These are phyloP conservation scores for Drosophila pseudoobscura DNA, from an alignment of 1,140 invertebrate genomes.

Conservation along the genomic window DNA sequence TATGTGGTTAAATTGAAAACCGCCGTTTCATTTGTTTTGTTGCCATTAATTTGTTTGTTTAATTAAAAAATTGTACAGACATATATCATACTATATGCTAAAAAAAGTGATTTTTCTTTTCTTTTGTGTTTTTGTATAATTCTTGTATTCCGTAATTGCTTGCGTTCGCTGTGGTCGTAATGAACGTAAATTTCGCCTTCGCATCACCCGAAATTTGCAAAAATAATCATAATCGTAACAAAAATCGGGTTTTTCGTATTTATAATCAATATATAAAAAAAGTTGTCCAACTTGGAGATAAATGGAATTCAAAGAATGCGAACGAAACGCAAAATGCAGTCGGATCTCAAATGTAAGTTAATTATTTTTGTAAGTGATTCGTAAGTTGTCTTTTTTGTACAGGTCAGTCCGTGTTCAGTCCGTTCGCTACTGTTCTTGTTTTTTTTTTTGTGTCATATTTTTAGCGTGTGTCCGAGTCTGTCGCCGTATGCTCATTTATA, in stretches of 20 bases:
- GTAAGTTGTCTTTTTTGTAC: conserved; percentile 45
- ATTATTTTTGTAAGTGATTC: conserved; percentile 14
- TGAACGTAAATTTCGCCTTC: conserved; percentile 15
- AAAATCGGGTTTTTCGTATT: conserved; percentile 25
- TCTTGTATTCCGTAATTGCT: conserved; percentile 30
- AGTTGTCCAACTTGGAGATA: conserved; percentile 30
- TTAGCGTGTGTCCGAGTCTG: conserved; percentile 11
- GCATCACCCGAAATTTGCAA: conserved; percentile 12
- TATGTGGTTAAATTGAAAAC: conserved; percentile 73
- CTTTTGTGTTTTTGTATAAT: conserved; percentile 19
- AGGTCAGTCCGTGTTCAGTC: conserved; percentile 33
- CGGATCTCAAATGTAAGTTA: conserved; percentile 32
- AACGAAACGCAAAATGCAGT: conserved; percentile 48
- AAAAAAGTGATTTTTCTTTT: conserved; percentile 45
- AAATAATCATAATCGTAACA: conserved; percentile 22
- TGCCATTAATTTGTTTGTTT: conserved; percentile 79
- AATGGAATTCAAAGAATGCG: conserved; percentile 69
- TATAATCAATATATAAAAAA: conserved; percentile 15
- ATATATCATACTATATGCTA: conserved; percentile 81
- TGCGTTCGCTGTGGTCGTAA: conserved; percentile 42
- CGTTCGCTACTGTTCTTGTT: conserved; percentile 26
- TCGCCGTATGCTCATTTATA: conserved; percentile 70
- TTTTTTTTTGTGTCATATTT: conserved; percentile 1
- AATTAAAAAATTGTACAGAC: conserved; percentile 81
- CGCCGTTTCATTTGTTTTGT: conserved; percentile 77